Percentiles rank a stretch among this genome's conserved stretches.
Conservation (phyloP, 1,140 invertebrate species). For the Macrocentrus cingulum region DNA sequence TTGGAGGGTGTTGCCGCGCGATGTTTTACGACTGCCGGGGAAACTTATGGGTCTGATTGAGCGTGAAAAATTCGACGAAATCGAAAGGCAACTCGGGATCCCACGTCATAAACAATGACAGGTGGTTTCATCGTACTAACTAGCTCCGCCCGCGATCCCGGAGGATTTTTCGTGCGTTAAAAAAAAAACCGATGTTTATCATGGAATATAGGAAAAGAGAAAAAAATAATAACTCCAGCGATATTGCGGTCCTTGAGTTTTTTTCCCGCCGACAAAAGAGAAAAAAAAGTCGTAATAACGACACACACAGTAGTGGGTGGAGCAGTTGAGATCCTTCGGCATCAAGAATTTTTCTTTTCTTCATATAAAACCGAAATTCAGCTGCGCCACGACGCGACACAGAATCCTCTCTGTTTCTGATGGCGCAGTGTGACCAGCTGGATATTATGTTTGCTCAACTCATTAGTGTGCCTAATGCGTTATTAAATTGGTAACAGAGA, state of each 20-base stretch:
- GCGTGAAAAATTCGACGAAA: constrained; percentile 16
- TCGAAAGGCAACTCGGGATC: background rate
- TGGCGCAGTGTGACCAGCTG: background rate
- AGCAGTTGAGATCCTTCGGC: constrained; percentile 18
- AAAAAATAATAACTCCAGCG: constrained; percentile 14
- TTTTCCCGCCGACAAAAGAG: constrained; percentile 27
- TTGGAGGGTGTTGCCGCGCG: background rate
- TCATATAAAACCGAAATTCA: constrained; percentile 20
- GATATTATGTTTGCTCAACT: constrained; percentile 38
- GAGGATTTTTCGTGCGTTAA: constrained; percentile 2
- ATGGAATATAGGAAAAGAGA: constrained; percentile 14
- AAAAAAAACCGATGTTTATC: constrained; percentile 22
- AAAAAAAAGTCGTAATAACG: constrained; percentile 32
- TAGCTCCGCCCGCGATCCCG: constrained; percentile 2
- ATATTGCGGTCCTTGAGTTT: constrained; percentile 22
- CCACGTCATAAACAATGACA: constrained; percentile 8
- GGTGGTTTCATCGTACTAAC: constrained; percentile 24
- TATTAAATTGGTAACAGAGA: constrained; percentile 35
- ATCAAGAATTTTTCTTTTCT: constrained; percentile 27
- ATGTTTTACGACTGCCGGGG: constrained; percentile 1
- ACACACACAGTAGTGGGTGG: constrained; percentile 29
- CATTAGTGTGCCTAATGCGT: constrained; percentile 39
- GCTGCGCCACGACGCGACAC: too few species aligned
- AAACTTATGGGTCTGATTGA: background rate
- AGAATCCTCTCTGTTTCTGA: too few species aligned